phyloP scores from a whole-genome alignment of 2,888 invertebrate genomes.

The Pristionchus entomophagus region DNA sequence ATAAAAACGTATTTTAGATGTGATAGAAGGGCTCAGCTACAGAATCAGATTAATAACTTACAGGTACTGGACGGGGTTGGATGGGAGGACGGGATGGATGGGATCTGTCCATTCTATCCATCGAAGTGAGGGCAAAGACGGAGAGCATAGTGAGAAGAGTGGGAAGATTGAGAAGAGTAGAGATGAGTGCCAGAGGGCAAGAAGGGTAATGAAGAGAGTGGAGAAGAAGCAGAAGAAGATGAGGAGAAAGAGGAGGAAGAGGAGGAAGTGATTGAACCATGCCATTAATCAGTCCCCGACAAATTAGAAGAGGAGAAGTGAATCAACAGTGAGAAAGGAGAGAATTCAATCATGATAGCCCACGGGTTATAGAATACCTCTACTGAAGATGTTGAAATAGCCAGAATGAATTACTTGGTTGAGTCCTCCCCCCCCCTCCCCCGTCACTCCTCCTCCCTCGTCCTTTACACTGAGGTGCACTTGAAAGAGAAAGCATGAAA shows the following conservation, averaged over 20 bases:
- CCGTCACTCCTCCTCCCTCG: background rate
- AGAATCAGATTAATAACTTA: background rate
- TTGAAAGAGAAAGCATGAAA: constrained; percentile 7
- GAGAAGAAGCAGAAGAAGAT: background rate
- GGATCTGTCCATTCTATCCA: background rate
- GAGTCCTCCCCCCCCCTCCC: background rate
- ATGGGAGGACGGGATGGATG: background rate
- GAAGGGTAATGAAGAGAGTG: background rate
- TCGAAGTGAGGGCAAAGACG: background rate
- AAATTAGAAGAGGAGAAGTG: background rate
- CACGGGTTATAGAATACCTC: too few species aligned
- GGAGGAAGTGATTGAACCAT: background rate
- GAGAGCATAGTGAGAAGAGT: constrained; percentile 8
- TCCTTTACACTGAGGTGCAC: constrained; percentile 33
- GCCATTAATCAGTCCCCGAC: background rate
- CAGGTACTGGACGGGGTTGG: background rate
- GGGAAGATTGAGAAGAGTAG: background rate
- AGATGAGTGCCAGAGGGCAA: background rate
- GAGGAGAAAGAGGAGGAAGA: background rate
- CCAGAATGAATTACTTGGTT: constrained; percentile 18
- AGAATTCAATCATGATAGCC: too few species aligned
- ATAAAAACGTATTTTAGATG: too few species aligned
- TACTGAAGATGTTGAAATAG: background rate
- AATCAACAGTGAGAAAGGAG: background rate
- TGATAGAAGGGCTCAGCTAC: background rate